Conservation (phyloP, 2,888 invertebrate species). For the Cheilosia impressa region DNA sequence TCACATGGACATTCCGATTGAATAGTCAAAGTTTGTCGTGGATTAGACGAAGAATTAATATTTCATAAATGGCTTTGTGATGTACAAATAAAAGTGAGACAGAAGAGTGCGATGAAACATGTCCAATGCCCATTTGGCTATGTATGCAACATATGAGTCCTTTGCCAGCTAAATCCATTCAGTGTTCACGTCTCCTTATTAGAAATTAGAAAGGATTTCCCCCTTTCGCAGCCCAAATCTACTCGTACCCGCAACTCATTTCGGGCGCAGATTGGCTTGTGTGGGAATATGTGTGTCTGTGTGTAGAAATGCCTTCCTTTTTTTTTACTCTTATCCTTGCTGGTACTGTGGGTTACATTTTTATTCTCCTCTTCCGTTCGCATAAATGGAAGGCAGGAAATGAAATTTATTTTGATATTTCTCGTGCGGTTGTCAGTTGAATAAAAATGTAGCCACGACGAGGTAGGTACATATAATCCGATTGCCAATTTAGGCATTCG, state of each 20-base stretch:
- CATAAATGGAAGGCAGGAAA: conserved; percentile 1
- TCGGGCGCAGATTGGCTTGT: conserved; percentile 7
- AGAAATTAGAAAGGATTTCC: conserved; percentile 34
- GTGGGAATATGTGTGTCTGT: background rate
- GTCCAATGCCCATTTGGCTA: conserved; percentile 1
- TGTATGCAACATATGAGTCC: conserved; percentile 40
- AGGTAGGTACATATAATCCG: background rate
- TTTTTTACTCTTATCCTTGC: background rate
- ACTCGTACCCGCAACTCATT: conserved; percentile 16
- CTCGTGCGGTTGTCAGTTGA: conserved; percentile 20
- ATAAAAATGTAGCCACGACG: background rate
- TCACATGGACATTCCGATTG: conserved; percentile 5
- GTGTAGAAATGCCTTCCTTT: background rate
- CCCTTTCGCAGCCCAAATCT: conserved; percentile 18
- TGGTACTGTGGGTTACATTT: background rate
- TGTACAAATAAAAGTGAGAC: conserved; percentile 16
- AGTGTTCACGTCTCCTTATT: conserved; percentile 33
- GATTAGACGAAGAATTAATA: conserved; percentile 4
- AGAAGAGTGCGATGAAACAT: background rate
- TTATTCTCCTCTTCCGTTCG: conserved; percentile 4
- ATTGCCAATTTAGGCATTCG: conserved; percentile 23
- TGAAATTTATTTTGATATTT: conserved; percentile 23
- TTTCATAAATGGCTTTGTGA: conserved; percentile 6
- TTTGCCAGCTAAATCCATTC: background rate
- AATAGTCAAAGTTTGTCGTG: conserved; percentile 13